Base-by-base conservation (phyloP, 2,888 invertebrate species). In the Salticus scenicus region DNA sequence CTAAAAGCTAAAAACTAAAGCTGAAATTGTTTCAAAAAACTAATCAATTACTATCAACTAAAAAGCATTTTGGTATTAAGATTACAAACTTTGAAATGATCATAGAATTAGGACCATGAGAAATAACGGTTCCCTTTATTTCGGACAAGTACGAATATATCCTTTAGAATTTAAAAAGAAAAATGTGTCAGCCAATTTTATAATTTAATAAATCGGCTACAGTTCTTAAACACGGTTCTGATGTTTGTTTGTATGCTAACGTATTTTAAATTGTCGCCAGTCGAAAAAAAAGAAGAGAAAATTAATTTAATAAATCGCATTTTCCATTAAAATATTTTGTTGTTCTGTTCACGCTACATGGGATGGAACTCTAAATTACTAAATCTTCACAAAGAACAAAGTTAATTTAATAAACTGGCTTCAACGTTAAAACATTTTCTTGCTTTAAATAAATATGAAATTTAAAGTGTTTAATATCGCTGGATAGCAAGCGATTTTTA, bases 221-320 rank as follows among this genome's bases (percentile, higher is more conserved):
- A 31, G 31, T 31, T 27, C 28, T 67, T 67, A 67, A 67, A 67
- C n/a, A 67, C 4, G 8, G 67, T 12, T 12, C 37, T n/a, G n/a
- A n/a, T n/a, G n/a, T 12, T 37, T 37, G 37, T 12, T 67, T 20
- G 31, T 31, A 67, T 31, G 30, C 20, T 30, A 67, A 17, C n/a
- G n/a, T 20, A 5, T 20, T 33, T 31, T 17, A 67, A 31, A 31
- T 67, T 67, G 67, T 67, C 67, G 30, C 17, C 31, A 31, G 67
- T 67, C 31, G 67, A 17, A n/a, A 12, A 17, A 31, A 28, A 67
- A 28, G 33, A 67, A 17, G 64, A 24, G 64, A 24, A 64, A 64
- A 67, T 67, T 67, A 67, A 67, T 67, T 67, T 67, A 67, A 67
- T 67, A 67, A 67, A 67, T 67, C 67, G 33, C 67, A 33, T 33